Percentiles rank a stretch among this genome's conserved stretches.
phyloP scores from a whole-genome alignment of 2,797 vertebrate genomes.

The Sebastolobus alascanus region DNA sequence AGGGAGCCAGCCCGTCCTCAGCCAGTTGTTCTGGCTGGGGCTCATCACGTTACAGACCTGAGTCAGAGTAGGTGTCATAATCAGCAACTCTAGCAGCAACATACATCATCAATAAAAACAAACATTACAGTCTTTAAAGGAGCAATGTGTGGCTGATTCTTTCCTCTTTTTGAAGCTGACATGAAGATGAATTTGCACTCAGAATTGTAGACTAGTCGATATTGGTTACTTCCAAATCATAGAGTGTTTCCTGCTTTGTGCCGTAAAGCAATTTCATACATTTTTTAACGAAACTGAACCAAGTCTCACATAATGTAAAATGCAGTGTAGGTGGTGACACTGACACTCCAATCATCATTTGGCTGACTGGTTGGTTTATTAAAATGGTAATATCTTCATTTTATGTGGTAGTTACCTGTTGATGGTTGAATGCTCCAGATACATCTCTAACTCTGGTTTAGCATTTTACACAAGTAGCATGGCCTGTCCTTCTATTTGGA shows the following conservation, averaged over 20 bases:
- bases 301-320: not conserved
- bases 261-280: not conserved
- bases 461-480: not conserved
- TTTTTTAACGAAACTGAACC: not conserved
- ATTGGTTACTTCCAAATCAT: not conserved
- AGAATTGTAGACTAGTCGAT: not conserved
- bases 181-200: not conserved
- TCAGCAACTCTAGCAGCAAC: not conserved
- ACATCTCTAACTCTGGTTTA: not conserved
- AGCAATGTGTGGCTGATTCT: not conserved
- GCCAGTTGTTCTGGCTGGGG: slow-evolving; percentile 98
- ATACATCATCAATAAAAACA: not conserved
- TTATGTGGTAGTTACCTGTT: not conserved
- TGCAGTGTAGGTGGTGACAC: not conserved
- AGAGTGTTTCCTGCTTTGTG: not conserved
- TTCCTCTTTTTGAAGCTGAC: not conserved
- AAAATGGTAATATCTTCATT: not conserved
- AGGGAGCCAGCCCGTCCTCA: slow-evolving; percentile 93
- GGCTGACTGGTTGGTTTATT: not conserved
- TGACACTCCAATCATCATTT: not conserved
- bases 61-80: not conserved
- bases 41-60: slow-evolving; percentile 98
- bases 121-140: not conserved
- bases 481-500: not conserved
- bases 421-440: not conserved